phyloP scores from a whole-genome alignment of 2,888 invertebrate species.

The Oconnorella tubifera region DNA sequence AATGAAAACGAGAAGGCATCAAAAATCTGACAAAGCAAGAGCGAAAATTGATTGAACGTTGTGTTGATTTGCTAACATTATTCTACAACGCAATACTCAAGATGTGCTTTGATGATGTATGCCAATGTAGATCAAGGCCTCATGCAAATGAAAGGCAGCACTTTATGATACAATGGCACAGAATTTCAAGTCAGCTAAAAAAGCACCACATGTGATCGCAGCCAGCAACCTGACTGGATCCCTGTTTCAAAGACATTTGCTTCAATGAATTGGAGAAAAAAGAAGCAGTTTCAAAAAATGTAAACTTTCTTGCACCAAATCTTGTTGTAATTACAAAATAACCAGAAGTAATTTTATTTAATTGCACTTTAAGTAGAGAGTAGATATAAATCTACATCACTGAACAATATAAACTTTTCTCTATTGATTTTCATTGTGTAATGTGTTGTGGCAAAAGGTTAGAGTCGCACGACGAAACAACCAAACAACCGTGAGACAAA shows the following conservation, averaged over 20 bases:
- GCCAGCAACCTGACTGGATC: slow-evolving; percentile 6
- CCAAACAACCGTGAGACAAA: no score
- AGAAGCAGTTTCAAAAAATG: background rate
- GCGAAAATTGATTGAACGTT: background rate
- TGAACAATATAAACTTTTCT: no score
- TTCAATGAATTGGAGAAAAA: slow-evolving; percentile 1
- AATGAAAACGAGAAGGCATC: no score
- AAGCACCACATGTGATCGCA: background rate
- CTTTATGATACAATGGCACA: background rate
- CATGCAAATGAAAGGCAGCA: slow-evolving; percentile 6
- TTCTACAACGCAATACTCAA: background rate
- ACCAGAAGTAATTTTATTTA: no score
- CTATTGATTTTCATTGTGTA: no score
- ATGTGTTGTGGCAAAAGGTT: no score
- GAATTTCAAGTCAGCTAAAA: background rate
- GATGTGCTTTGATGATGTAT: background rate
- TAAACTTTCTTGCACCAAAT: slow-evolving; percentile 3
- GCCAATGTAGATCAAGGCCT: slow-evolving; percentile 1
- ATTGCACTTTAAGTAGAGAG: no score
- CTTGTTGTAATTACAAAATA: no score
- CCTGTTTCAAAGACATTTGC: slow-evolving; percentile 8
- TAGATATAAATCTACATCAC: no score
- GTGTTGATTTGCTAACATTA: background rate
- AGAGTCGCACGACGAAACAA: no score
- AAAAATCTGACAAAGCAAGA: background rate